Conservation (phyloP, 2,113 vertebrate species). For the Oreochromis aureus region DNA sequence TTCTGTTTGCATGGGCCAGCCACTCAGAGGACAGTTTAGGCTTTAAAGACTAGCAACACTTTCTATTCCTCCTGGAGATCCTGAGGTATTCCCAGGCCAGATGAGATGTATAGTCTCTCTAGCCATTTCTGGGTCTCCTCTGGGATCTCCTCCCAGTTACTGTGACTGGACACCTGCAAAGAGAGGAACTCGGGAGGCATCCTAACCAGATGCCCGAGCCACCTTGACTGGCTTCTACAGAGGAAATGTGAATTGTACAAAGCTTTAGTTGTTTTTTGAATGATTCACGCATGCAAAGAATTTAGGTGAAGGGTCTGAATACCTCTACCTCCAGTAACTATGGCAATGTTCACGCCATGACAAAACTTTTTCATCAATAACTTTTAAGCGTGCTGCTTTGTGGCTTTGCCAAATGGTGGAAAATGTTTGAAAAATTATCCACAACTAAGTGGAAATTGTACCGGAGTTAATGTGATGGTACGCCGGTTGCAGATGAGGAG, state of each 20-base stretch:
- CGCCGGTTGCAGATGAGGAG: slow-evolving; percentile 69
- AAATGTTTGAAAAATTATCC: background rate
- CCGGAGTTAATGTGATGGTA: background rate
- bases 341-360: background rate
- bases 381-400: background rate
- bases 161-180: background rate
- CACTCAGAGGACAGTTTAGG: background rate
- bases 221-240: background rate
- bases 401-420: background rate
- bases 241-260: background rate
- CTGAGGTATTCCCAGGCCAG: background rate
- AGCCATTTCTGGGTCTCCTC: background rate
- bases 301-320: background rate
- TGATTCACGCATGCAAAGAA: background rate
- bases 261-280: background rate
- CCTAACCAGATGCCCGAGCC: background rate
- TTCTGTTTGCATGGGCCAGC: background rate
- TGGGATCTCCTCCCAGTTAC: background rate
- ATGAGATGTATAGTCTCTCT: background rate
- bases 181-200: background rate
- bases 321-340: background rate
- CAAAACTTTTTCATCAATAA: background rate
- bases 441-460: background rate
- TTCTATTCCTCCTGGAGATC: background rate
- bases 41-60: background rate